Conservation (phyloP, 1,140 invertebrate genomes). For the Bombus pascuorum region DNA sequence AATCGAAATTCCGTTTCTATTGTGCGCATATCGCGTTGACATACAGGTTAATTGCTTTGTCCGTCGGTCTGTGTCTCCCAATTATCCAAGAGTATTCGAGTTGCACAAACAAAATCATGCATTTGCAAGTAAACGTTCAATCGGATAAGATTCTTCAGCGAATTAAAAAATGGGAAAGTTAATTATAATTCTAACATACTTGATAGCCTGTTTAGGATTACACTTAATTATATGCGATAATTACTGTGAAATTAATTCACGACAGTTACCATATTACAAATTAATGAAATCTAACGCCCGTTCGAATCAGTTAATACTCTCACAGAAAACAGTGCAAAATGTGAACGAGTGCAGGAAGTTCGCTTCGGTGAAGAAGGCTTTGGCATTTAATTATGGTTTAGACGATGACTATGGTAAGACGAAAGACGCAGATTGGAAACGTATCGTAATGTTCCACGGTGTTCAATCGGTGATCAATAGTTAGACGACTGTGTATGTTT, state of each 20-base stretch:
- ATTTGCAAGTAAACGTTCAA: neutral
- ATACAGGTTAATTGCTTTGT: constrained; percentile 26
- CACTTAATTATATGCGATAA: constrained; percentile 35
- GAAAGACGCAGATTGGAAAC: neutral
- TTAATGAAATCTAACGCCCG: constrained; percentile 69
- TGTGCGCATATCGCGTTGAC: neutral
- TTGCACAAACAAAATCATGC: neutral
- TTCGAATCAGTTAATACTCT: constrained; percentile 72
- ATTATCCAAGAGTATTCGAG: neutral
- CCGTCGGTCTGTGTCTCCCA: neutral
- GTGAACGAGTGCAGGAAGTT: constrained; percentile 83
- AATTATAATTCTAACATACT: neutral
- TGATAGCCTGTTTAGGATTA: neutral
- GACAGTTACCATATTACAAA: constrained; percentile 68
- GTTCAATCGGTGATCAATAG: too few species aligned
- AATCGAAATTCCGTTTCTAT: neutral
- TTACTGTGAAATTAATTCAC: constrained; percentile 63
- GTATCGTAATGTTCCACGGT: too few species aligned
- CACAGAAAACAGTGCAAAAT: constrained; percentile 63
- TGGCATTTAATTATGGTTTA: constrained; percentile 86
- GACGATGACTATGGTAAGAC: constrained; percentile 65
- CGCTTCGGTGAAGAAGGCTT: constrained; percentile 83
- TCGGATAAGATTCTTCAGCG: neutral
- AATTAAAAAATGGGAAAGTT: neutral
- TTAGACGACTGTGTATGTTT: too few species aligned